These are phyloP conservation scores for Eupeodes corollae DNA, from an alignment of 1,140 invertebrate genomes.

Conservation along the genomic window DNA sequence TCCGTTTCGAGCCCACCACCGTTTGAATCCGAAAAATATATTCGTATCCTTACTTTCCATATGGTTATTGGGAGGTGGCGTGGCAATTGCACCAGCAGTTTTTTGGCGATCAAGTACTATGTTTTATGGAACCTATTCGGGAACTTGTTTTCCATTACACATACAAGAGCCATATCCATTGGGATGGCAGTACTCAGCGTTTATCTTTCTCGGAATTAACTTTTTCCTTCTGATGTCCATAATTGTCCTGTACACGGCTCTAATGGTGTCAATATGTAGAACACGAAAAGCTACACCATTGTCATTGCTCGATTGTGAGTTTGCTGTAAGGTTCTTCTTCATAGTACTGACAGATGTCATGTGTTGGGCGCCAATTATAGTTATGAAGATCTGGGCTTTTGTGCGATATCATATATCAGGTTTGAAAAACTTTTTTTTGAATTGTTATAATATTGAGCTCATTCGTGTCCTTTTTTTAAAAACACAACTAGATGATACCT, in stretches of 20 bases:
- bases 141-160: conserved; percentile 63
- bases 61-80: conserved; percentile 51
- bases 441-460: not conserved
- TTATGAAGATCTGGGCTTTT: conserved; percentile 54
- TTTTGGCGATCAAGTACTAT: conserved; percentile 50
- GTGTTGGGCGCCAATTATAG: conserved; percentile 65
- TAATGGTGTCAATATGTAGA: conserved; percentile 53
- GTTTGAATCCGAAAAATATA: conserved; percentile 45
- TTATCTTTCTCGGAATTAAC: conserved; percentile 62
- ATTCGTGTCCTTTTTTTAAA: no score
- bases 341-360: conserved; percentile 62
- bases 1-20: conserved; percentile 48
- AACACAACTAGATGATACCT: conserved; percentile 49
- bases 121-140: conserved; percentile 53
- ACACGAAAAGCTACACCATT: conserved; percentile 49
- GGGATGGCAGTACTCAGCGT: conserved; percentile 66
- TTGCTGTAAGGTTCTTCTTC: conserved; percentile 59
- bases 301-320: conserved; percentile 50
- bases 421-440: conserved; percentile 14
- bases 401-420: conserved; percentile 43
- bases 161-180: conserved; percentile 56
- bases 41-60: conserved; percentile 38
- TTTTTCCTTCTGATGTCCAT: conserved; percentile 49
- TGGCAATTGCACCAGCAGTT: conserved; percentile 56
- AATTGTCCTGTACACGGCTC: conserved; percentile 48